Base-by-base conservation (phyloP, 2,888 invertebrate species). In the Euplexia lucipara region DNA sequence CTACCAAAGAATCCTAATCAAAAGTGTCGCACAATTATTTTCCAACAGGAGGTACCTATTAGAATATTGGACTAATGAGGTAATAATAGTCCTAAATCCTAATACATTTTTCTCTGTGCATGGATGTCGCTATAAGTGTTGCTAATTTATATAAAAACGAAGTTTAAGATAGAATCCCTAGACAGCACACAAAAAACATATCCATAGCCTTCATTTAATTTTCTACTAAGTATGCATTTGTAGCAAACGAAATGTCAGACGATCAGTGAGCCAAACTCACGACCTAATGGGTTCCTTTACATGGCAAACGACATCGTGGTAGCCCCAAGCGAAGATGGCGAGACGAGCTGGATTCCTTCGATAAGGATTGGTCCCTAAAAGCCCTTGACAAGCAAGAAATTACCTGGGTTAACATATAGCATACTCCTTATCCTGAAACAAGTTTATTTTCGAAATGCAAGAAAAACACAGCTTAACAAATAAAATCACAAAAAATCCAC, bases 31-130 rank as follows among this genome's bases (percentile, higher is more conserved):
- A 39, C 70, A 39, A 62, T 35, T 35, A 63, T 70, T 70, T 45
- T 54, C 41, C 44, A 41, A 67, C n/a, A n/a, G n/a, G n/a, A n/a
- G n/a, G n/a, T n/a, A n/a, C n/a, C n/a, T 59, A 44, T 37, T 10
- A 7, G 22, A 51, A 59, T 49, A 60, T 59, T 74, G 54, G 16
- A 6, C 59, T 67, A 70, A 67, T 67, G 71, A 67, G 20, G 34
- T 34, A 39, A 44, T 37, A 14, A 59, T 42, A 32, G 37, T 37
- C 44, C 49, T n/a, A n/a, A 18, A 26, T 9, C 34, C 61, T 32
- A 51, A 70, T 45, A 70, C 18, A 34, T 45, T 70, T 71, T 47
- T 39, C 34, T 63, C 34, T 63, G 39, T 41, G 14, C 44, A 62
- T 45, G 18, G 35, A 16, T 8, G 44, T 39, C 20, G 22, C 18